Evolutionary conservation across 2,797 vertebrate species (phyloP), one percentile per base, ranked within the genome.

Genomic region (Gymnothorax reevesii): DNA sequence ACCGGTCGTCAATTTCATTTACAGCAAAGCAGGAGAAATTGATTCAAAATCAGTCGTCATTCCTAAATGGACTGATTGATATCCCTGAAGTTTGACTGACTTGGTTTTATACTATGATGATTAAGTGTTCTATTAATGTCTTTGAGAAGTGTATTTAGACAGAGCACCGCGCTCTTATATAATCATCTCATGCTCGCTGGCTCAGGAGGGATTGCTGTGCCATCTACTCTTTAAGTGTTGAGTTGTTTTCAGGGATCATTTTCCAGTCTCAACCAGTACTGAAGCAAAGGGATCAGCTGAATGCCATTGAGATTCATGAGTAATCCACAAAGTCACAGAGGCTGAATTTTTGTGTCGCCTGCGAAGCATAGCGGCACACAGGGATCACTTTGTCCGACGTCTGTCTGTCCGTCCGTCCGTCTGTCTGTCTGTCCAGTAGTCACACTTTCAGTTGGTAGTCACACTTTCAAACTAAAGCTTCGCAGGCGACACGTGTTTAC

Each of bases 321-420:
- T 25, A 59, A 85, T 85, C 75, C 87, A 87, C 85, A 87, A 87
- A 84, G 33, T 75, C 71, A 69, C 85, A 57, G 62, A 54, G 83
- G 55, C 64, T 59, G 86, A 83, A 69, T 69, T 22, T 25, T 83
- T n/a, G n/a, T n/a, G n/a, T n/a, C n/a, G n/a, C n/a, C n/a, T n/a
- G n/a, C n/a, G n/a, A n/a, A n/a, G n/a, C n/a, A n/a, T n/a, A n/a
- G n/a, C n/a, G n/a, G n/a, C n/a, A n/a, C n/a, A n/a, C n/a, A n/a
- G n/a, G n/a, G n/a, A n/a, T n/a, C n/a, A n/a, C n/a, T n/a, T n/a
- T n/a, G n/a, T n/a, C n/a, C n/a, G n/a, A n/a, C n/a, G n/a, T n/a
- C n/a, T n/a, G n/a, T n/a, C n/a, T n/a, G n/a, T n/a, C n/a, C n/a
- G n/a, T n/a, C n/a, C n/a, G n/a, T n/a, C n/a, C n/a, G n/a, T n/a